Evolutionary conservation across 2,888 invertebrate species (phyloP).

Genomic region (Apoderus coryli): DNA sequence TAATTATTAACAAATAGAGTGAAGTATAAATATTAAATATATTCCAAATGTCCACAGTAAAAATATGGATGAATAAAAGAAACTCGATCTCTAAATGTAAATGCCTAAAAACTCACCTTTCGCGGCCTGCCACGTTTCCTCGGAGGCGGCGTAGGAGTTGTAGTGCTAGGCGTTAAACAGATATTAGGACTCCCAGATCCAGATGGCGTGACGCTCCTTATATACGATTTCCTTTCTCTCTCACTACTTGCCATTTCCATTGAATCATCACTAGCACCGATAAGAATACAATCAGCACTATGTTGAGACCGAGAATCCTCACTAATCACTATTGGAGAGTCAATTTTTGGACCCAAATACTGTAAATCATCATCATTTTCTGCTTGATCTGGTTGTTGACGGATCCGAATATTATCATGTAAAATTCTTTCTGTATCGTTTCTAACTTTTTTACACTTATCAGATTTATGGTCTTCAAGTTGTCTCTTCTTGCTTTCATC

Average conservation of each 20-base stretch:
- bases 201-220: too few species aligned
- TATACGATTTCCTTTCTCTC: too few species aligned
- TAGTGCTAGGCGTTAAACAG: too few species aligned
- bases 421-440: conserved; percentile 11
- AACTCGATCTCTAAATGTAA: too few species aligned
- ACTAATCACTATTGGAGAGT: conserved; percentile 22
- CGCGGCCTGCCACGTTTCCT: conserved; percentile 37
- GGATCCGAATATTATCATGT: too few species aligned
- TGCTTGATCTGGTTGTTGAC: conserved; percentile 11
- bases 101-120: conserved; percentile 25
- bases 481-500: conserved; percentile 17
- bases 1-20: conserved; percentile 3
- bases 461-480: conserved; percentile 12
- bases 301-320: conserved; percentile 23
- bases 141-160: conserved; percentile 21
- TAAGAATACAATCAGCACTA: conserved; percentile 15
- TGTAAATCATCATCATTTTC: conserved; percentile 18
- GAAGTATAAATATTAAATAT: too few species aligned
- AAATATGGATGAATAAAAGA: too few species aligned
- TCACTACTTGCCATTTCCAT: too few species aligned
- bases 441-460: conserved; percentile 11
- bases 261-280: too few species aligned
- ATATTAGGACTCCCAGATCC: too few species aligned
- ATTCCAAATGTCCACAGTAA: too few species aligned
- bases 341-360: conserved; percentile 17